Conservation (phyloP, 2,113 vertebrate genomes). For the Anguilla rostrata region DNA sequence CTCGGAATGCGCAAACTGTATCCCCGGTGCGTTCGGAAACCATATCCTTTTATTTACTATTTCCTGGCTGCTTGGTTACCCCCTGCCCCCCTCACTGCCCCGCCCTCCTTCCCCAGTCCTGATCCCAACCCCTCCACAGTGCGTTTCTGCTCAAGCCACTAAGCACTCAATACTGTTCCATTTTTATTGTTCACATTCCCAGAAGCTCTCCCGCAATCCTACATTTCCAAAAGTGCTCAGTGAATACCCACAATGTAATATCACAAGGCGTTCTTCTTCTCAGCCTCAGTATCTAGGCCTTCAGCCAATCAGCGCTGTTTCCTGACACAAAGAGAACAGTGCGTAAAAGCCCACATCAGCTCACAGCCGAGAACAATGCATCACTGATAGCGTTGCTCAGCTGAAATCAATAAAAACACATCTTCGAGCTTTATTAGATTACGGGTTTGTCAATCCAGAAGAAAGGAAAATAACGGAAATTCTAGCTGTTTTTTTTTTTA, state of each 20-base stretch:
- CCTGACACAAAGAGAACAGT: too few species aligned
- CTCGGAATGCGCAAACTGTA: neutral
- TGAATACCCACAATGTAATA: neutral
- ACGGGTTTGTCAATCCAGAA: neutral
- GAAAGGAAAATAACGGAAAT: constrained; percentile 4
- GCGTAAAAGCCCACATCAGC: neutral
- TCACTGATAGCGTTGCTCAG: constrained; percentile 18
- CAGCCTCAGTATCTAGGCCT: neutral
- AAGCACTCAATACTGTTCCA: neutral
- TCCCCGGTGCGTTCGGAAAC: neutral
- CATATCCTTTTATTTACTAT: too few species aligned
- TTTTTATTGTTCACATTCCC: neutral
- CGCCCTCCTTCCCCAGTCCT: neutral
- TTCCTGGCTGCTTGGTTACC: neutral
- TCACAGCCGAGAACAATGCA: constrained; percentile 3
- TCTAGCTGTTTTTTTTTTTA: neutral
- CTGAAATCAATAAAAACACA: constrained; percentile 11
- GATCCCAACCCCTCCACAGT: neutral
- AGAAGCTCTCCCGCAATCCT: neutral
- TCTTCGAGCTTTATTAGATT: constrained; percentile 7
- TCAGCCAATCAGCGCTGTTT: neutral
- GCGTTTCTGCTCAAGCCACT: neutral
- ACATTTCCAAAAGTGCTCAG: neutral
- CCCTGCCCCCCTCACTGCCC: neutral
- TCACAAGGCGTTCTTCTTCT: neutral